phyloP scores from a whole-genome alignment of 2,113 vertebrate species.

The Ochotona princeps region DNA sequence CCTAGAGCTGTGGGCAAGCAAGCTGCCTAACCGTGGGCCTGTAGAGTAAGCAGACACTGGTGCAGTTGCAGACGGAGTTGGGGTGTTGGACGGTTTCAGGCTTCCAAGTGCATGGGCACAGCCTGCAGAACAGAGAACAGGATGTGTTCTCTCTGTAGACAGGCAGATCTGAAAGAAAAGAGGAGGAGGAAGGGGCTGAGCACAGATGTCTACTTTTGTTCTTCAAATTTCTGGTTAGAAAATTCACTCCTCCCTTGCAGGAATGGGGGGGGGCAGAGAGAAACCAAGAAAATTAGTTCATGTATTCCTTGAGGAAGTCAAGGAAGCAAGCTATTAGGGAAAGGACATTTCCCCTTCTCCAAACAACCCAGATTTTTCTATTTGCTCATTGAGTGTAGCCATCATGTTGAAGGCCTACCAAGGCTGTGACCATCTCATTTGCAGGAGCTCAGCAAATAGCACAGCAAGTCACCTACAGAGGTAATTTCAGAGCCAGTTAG shows the following conservation, averaged over 20 bases:
- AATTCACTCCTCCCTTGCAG: not conserved
- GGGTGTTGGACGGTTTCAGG: not conserved
- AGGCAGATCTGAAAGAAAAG: not conserved
- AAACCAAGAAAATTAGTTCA: not conserved
- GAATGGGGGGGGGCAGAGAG: not conserved
- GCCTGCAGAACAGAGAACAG: not conserved
- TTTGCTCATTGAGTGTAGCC: not conserved
- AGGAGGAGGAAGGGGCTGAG: not conserved
- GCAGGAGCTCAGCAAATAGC: not conserved
- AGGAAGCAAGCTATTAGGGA: not conserved
- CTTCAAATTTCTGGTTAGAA: constrained; percentile 10
- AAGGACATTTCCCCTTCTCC: not conserved
- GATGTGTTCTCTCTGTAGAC: not conserved
- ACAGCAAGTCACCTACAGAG: not conserved
- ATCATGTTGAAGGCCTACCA: not conserved
- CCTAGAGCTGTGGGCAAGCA: not conserved
- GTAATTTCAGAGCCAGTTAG: not conserved
- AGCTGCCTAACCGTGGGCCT: not conserved
- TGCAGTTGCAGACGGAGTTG: not conserved
- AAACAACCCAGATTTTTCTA: not conserved
- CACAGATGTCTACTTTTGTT: not conserved
- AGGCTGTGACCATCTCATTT: not conserved
- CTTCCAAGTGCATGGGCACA: not conserved
- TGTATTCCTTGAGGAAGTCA: not conserved
- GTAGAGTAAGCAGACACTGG: not conserved